Percentiles rank a stretch among this genome's conserved stretches.
Conservation (phyloP, 1,140 invertebrate genomes). For the Steinernema feltiae region DNA sequence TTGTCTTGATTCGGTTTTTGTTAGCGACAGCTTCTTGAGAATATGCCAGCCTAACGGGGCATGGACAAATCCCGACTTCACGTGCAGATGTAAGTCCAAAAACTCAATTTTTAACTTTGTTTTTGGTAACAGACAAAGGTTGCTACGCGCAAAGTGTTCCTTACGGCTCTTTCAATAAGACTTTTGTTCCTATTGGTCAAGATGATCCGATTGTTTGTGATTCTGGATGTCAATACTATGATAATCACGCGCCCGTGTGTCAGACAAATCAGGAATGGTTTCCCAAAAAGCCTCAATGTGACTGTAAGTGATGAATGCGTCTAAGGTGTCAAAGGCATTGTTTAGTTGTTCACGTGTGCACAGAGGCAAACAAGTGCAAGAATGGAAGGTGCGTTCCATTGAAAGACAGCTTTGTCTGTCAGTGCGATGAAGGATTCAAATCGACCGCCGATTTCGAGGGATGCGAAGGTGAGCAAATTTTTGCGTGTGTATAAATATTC, state of each 20-base stretch:
- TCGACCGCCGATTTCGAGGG: not conserved
- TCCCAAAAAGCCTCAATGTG: not conserved
- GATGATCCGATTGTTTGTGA: not conserved
- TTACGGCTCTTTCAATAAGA: not conserved
- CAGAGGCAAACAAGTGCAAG: not conserved
- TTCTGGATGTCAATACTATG: not conserved
- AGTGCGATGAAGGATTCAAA: not conserved
- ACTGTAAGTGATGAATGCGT: not conserved
- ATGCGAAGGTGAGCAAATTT: not conserved
- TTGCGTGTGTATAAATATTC: not conserved
- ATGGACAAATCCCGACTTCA: not conserved
- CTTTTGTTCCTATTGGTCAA: not conserved
- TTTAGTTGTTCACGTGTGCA: not conserved
- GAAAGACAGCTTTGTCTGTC: not conserved
- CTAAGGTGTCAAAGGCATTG: not conserved
- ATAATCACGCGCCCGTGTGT: not conserved
- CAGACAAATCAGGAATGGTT: not conserved
- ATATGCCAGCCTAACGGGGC: not conserved
- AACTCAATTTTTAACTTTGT: not conserved
- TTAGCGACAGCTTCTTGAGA: not conserved
- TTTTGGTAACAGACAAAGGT: not conserved
- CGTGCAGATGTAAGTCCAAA: not conserved
- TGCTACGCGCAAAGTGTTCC: conserved; percentile 6
- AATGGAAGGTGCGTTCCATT: not conserved
- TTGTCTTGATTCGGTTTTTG: not conserved